Evolutionary conservation across 1,140 invertebrate genomes (phyloP).

Genomic region (Zaprionus nigranus): DNA sequence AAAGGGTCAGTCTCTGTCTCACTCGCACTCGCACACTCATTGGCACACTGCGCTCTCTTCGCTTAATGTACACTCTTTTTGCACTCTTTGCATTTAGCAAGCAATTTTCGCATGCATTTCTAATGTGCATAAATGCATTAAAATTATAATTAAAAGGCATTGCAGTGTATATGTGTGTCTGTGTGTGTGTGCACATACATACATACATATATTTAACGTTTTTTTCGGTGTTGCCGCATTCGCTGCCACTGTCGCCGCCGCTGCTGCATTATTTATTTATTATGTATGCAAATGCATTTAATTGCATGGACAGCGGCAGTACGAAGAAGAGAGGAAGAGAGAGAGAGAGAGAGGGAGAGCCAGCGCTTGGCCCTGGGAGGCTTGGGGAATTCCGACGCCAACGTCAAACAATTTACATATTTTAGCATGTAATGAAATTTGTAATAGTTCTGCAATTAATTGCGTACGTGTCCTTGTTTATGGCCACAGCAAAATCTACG

Average conservation of each 20-base stretch:
- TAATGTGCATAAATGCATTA: conserved; percentile 81
- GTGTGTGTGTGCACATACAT: conserved; percentile 2
- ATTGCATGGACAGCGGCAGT: conserved; percentile 56
- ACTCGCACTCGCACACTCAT: background rate
- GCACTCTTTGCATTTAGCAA: conserved; percentile 51
- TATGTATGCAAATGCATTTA: conserved; percentile 82
- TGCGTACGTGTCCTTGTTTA: conserved; percentile 80
- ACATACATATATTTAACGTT: conserved; percentile 2
- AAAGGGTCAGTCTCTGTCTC: background rate
- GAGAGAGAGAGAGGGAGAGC: background rate
- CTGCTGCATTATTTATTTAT: conserved; percentile 81
- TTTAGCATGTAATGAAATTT: conserved; percentile 83
- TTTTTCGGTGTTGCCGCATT: conserved; percentile 28
- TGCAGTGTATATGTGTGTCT: conserved; percentile 7
- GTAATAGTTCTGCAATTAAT: conserved; percentile 83
- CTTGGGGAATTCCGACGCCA: conserved; percentile 26
- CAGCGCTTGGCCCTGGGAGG: background rate
- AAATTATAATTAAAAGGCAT: conserved; percentile 81
- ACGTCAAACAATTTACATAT: conserved; percentile 80
- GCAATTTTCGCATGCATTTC: conserved; percentile 76
- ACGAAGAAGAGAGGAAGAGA: conserved; percentile 6
- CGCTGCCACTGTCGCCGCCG: background rate
- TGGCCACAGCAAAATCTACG: conserved; percentile 38
- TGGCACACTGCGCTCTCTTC: background rate
- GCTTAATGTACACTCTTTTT: background rate